Conservation (phyloP, 1,140 invertebrate genomes). For the Dreissena rostriformis region DNA sequence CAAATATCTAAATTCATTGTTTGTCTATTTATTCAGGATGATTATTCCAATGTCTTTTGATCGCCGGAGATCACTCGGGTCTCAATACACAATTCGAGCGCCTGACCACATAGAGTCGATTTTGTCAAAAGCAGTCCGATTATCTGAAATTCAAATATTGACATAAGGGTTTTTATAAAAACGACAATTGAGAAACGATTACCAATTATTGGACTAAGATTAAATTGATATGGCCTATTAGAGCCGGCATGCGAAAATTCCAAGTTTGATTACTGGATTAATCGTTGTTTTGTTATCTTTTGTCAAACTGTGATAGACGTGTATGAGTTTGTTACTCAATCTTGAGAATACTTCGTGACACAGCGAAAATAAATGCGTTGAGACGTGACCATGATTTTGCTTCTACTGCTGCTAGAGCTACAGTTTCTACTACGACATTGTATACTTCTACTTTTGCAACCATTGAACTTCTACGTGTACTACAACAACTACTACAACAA, state of each 20-base stretch:
- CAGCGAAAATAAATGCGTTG: no score
- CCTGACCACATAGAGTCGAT: not conserved
- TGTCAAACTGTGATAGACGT: not conserved
- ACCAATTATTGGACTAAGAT: constrained; percentile 2
- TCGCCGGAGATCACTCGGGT: not conserved
- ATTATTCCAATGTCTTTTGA: not conserved
- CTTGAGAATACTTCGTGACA: no score
- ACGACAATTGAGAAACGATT: constrained; percentile 2
- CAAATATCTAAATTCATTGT: constrained; percentile 13
- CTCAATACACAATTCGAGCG: not conserved
- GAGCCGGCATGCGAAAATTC: not conserved
- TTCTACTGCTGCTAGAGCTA: no score
- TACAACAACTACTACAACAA: no score
- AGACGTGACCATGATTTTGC: no score
- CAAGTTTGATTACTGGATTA: not conserved
- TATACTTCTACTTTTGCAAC: no score
- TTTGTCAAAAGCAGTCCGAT: not conserved
- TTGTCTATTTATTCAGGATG: constrained; percentile 1
- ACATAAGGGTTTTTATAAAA: not conserved
- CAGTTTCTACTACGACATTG: no score
- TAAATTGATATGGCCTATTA: constrained; percentile 4
- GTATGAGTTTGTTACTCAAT: not conserved
- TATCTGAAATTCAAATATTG: constrained; percentile 4
- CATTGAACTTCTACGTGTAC: no score
- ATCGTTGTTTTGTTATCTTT: not conserved